Conservation (phyloP, 2,888 invertebrate species). For the Drosophila rellima region DNA sequence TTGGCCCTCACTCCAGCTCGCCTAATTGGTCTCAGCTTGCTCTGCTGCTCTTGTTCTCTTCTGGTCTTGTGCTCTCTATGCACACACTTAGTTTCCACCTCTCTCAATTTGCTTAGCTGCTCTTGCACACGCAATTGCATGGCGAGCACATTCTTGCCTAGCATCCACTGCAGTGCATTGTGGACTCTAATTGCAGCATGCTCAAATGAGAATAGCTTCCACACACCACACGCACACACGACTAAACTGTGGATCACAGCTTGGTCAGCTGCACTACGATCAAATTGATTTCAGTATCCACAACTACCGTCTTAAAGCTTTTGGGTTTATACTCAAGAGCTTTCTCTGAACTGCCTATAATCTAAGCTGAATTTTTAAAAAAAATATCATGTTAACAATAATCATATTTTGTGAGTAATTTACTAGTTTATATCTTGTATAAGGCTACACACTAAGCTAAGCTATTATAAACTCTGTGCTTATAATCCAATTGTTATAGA, state of each 20-base stretch:
- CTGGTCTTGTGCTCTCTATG: background rate
- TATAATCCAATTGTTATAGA: too few relatives aligned
- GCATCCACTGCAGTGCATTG: background rate
- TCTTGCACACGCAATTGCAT: background rate
- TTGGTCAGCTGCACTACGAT: background rate
- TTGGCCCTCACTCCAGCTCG: background rate
- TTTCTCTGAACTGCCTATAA: background rate
- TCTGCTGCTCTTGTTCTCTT: background rate
- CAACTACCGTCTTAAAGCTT: background rate
- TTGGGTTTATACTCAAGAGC: background rate
- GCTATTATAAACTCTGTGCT: too few relatives aligned
- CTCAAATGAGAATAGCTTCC: background rate
- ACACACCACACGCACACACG: background rate
- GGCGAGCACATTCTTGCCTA: too few relatives aligned
- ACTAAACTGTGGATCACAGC: background rate
- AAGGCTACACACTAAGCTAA: too few relatives aligned
- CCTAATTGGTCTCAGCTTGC: background rate
- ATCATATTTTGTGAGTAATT: too few relatives aligned
- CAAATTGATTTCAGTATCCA: background rate
- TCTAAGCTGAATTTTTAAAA: too few relatives aligned
- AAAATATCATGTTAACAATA: too few relatives aligned
- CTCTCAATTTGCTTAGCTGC: background rate
- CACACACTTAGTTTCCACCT: background rate
- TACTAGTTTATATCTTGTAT: too few relatives aligned
- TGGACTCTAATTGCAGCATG: background rate